Conservation (phyloP, 2,888 invertebrate species). For the Coecobrya sp. region DNA sequence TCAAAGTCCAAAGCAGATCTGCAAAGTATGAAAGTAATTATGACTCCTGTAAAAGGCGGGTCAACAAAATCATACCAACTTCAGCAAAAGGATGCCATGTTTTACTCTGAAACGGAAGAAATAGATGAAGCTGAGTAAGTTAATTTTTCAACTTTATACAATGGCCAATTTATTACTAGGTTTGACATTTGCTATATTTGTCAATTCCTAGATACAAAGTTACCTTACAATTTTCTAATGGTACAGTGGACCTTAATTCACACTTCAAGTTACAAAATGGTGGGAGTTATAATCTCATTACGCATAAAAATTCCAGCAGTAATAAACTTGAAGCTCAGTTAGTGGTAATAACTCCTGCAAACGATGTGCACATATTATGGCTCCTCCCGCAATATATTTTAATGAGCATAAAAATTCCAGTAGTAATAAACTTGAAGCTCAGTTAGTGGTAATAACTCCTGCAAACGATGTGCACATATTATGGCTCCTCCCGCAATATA, state of each 20-base stretch:
- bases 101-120: slow-evolving; percentile 51
- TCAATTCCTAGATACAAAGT: background rate
- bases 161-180: background rate
- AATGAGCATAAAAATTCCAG: slow-evolving; percentile 88
- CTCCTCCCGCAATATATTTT: slow-evolving; percentile 94
- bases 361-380: slow-evolving; percentile 94
- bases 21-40: background rate
- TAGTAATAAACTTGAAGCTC: slow-evolving; percentile 87
- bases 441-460: slow-evolving; percentile 89
- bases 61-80: background rate
- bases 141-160: too few relatives aligned
- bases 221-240: background rate
- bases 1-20: background rate
- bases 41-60: background rate
- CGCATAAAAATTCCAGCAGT: slow-evolving; percentile 41
- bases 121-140: slow-evolving; percentile 49
- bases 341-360: slow-evolving; percentile 90
- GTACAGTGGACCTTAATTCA: background rate
- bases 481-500: slow-evolving; percentile 94
- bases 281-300: slow-evolving; percentile 81
- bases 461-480: slow-evolving; percentile 94
- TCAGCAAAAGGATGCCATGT: background rate
- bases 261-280: slow-evolving; percentile 54
- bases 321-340: slow-evolving; percentile 87
- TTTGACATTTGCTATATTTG: background rate